Evolutionary conservation across 2,113 vertebrate species (phyloP).

Genomic region (Aramus guarauna): DNA sequence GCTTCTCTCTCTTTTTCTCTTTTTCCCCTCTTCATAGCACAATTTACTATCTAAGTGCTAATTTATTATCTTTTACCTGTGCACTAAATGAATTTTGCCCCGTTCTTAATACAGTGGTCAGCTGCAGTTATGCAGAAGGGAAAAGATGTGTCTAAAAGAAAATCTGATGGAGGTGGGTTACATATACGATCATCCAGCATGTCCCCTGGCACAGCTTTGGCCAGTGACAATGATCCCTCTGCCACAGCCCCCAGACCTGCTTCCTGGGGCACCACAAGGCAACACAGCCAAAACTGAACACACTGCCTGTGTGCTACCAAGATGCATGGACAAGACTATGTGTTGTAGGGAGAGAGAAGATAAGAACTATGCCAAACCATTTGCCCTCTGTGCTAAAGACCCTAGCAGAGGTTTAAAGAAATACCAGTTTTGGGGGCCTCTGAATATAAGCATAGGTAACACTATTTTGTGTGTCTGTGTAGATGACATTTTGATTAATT

Average conservation of each 20-base stretch:
- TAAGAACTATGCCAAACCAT: not conserved
- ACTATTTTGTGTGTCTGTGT: not conserved
- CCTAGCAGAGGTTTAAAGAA: not conserved
- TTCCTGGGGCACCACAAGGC: not conserved
- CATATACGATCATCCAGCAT: accelerated
- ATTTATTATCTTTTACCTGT: not conserved
- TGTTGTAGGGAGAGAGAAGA: not conserved
- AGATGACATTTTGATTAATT: not conserved
- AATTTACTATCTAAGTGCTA: not conserved
- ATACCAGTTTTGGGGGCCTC: not conserved
- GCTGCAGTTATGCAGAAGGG: not conserved
- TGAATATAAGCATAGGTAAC: not conserved
- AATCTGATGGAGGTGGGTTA: not conserved
- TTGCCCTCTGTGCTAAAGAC: not conserved
- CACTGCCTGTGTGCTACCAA: accelerated
- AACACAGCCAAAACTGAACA: not conserved
- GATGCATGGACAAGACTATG: accelerated
- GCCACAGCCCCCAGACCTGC: not conserved
- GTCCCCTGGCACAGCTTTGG: not conserved
- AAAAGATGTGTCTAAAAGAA: not conserved
- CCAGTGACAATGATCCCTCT: not conserved
- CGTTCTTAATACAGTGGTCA: not conserved
- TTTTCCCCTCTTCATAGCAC: not conserved
- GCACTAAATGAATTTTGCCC: not conserved
- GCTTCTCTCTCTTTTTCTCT: not conserved